These are phyloP conservation scores for Neoascia interrupta DNA, from an alignment of 2,888 invertebrate genomes.

Conservation along the genomic window DNA sequence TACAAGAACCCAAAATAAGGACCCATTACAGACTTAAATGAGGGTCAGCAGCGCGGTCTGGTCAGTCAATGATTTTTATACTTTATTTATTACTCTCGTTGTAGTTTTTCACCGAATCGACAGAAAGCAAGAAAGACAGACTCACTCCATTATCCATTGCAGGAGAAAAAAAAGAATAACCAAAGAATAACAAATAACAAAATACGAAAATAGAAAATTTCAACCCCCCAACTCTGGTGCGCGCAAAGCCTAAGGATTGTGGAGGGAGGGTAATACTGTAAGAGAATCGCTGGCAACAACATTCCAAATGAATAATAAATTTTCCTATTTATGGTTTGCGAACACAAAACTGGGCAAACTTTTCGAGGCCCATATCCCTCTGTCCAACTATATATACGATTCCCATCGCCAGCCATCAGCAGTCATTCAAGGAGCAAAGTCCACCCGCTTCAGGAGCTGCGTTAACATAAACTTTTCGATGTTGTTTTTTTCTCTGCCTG, in stretches of 20 bases:
- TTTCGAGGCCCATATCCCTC: no score
- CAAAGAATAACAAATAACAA: conserved; percentile 23
- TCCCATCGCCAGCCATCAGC: background rate
- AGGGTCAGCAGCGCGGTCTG: no score
- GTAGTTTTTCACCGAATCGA: conserved; percentile 50
- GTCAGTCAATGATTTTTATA: conserved; percentile 43
- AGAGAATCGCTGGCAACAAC: conserved; percentile 26
- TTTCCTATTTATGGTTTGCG: conserved; percentile 58
- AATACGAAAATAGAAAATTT: conserved; percentile 21
- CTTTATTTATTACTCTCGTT: conserved; percentile 45
- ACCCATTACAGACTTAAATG: no score
- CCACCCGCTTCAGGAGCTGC: conserved; percentile 15
- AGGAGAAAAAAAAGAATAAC: background rate
- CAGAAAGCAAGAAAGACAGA: conserved; percentile 9
- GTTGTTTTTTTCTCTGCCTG: conserved; percentile 10
- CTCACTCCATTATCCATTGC: background rate
- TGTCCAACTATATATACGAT: no score
- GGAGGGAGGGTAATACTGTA: no score
- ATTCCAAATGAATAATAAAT: conserved; percentile 64
- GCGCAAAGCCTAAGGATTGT: conserved; percentile 17
- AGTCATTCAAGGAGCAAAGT: background rate
- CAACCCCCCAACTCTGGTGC: background rate
- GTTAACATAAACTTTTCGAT: conserved; percentile 40
- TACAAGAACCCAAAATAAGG: no score
- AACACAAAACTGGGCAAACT: conserved; percentile 29